A percentile compares a stretch with the other conserved stretches of the same genome.
phyloP scores from a whole-genome alignment of 1,140 invertebrate genomes.

The Diorhabda sublineata region DNA sequence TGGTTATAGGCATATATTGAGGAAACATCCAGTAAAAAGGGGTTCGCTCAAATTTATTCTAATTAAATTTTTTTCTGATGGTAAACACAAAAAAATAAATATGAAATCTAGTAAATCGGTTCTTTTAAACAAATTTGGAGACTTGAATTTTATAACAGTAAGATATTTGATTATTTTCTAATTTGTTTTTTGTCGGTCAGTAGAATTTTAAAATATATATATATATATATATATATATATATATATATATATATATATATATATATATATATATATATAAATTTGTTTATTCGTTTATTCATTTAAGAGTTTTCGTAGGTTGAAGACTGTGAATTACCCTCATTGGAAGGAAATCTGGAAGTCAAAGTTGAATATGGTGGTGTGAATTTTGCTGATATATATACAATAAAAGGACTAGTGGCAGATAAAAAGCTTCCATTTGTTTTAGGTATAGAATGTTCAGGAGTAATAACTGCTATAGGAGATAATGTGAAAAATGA shows the following conservation, averaged over 20 bases:
- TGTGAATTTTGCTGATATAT: slow-evolving; percentile 54
- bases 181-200: too few relatives aligned
- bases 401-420: slow-evolving; percentile 49
- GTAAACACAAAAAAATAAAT: too few relatives aligned
- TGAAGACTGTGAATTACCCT: slow-evolving; percentile 28
- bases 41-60: too few relatives aligned
- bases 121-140: too few relatives aligned
- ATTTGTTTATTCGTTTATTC: too few relatives aligned
- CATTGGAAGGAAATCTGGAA: slow-evolving; percentile 47
- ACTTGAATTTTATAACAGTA: too few relatives aligned
- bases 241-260: neutral
- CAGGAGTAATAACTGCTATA: slow-evolving; percentile 45
- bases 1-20: too few relatives aligned
- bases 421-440: slow-evolving; percentile 43
- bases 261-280: neutral
- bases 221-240: neutral
- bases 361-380: slow-evolving; percentile 54
- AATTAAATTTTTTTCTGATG: too few relatives aligned
- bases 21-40: too few relatives aligned
- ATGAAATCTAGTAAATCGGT: too few relatives aligned
- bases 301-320: slow-evolving; percentile 31
- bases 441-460: slow-evolving; percentile 51
- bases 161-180: too few relatives aligned
- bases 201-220: slow-evolving; percentile 1
- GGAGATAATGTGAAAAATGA: slow-evolving; percentile 32